These are phyloP conservation scores for Apotomis capreana DNA, from an alignment of 2,888 invertebrate species.

Conservation along the genomic window DNA sequence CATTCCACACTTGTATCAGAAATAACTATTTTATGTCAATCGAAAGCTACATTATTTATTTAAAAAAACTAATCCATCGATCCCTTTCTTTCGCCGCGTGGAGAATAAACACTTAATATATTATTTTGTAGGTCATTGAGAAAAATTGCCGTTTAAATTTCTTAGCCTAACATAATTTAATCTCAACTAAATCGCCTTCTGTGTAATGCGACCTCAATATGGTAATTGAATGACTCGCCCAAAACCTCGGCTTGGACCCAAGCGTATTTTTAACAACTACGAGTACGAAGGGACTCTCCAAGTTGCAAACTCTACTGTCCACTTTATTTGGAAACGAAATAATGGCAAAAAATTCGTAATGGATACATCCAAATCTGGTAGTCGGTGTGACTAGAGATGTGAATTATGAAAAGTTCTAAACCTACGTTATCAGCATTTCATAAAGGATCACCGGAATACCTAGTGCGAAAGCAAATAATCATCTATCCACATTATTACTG, in stretches of 20 bases:
- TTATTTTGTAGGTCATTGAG: background rate
- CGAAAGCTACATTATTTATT: too few species aligned
- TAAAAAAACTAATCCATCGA: too few species aligned
- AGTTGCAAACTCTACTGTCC: slow-evolving; percentile 44
- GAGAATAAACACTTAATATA: background rate
- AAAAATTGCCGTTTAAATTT: slow-evolving; percentile 3
- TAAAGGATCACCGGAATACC: too few species aligned
- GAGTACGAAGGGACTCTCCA: slow-evolving; percentile 38
- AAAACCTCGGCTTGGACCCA: slow-evolving; percentile 21
- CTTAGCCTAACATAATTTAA: slow-evolving; percentile 16
- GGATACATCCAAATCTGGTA: background rate
- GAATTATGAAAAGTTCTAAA: too few species aligned
- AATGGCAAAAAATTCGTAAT: slow-evolving; percentile 41
- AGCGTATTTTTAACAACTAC: slow-evolving; percentile 47
- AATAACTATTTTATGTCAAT: too few species aligned
- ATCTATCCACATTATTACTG: background rate
- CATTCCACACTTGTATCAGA: too few species aligned
- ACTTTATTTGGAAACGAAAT: slow-evolving; percentile 43
- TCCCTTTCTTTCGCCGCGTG: too few species aligned
- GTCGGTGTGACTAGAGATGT: too few species aligned
- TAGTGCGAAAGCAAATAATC: background rate
- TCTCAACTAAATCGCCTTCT: slow-evolving; percentile 34
- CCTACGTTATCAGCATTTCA: too few species aligned
- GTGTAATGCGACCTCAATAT: slow-evolving; percentile 37
- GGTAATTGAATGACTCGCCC: slow-evolving; percentile 35